Evolutionary conservation across 2,888 invertebrate genomes (phyloP).

Genomic region (Malthinus seriepunctatus): DNA sequence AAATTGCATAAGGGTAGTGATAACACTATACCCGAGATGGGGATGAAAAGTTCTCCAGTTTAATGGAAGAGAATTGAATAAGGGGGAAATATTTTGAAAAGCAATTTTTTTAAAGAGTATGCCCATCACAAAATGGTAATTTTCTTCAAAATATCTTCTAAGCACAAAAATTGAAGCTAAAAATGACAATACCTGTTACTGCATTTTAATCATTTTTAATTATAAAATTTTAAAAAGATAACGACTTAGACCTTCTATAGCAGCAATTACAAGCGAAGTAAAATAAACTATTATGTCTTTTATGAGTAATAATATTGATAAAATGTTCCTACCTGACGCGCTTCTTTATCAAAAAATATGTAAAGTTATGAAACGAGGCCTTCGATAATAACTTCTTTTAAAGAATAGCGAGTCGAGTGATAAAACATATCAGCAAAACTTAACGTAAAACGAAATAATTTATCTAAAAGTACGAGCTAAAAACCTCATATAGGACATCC

Average conservation of each 20-base stretch:
- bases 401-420: slow-evolving; percentile 14
- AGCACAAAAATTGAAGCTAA: too few species aligned
- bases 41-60: too few species aligned
- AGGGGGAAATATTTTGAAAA: too few species aligned
- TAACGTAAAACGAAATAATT: slow-evolving; percentile 13
- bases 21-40: too few species aligned
- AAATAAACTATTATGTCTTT: not conserved
- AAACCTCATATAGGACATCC: slow-evolving; percentile 10
- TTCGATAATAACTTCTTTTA: slow-evolving; percentile 15
- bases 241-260: not conserved
- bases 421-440: slow-evolving; percentile 10
- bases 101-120: too few species aligned
- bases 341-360: slow-evolving; percentile 23
- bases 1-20: too few species aligned
- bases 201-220: too few species aligned
- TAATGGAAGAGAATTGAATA: too few species aligned
- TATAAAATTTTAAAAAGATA: not conserved
- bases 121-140: too few species aligned
- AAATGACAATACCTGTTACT: too few species aligned
- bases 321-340: slow-evolving; percentile 10
- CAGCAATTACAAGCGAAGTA: not conserved
- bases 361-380: slow-evolving; percentile 25
- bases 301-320: slow-evolving; percentile 9
- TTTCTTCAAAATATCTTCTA: too few species aligned
- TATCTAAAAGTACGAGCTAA: not conserved